Evolutionary conservation across 1,140 invertebrate species (phyloP).

Genomic region (Neocloeon triangulifer): DNA sequence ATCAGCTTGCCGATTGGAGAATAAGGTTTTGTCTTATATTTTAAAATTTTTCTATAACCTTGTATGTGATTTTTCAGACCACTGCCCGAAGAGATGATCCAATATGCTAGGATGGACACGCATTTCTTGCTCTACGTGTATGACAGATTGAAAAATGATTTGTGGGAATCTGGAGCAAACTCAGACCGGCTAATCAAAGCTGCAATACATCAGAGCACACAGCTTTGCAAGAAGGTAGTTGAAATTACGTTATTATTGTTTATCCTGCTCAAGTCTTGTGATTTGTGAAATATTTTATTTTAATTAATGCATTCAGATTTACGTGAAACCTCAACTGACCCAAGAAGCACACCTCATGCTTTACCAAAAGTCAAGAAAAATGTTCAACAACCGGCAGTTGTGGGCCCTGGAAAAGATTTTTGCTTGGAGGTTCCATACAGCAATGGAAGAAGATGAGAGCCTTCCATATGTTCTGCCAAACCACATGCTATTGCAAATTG

Average conservation of each 20-base stretch:
- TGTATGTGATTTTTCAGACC: slow-evolving; percentile 30
- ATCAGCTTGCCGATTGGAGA: slow-evolving; percentile 91
- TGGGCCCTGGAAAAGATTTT: slow-evolving; percentile 62
- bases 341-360: slow-evolving; percentile 51
- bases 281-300: slow-evolving; percentile 1
- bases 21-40: slow-evolving; percentile 40
- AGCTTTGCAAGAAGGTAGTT: slow-evolving; percentile 39
- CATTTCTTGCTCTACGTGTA: slow-evolving; percentile 91
- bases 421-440: slow-evolving; percentile 69
- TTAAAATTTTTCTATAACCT: background rate
- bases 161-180: slow-evolving; percentile 45
- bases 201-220: slow-evolving; percentile 44
- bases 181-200: slow-evolving; percentile 40
- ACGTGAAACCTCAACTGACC: slow-evolving; percentile 51
- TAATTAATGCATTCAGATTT: slow-evolving; percentile 29
- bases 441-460: slow-evolving; percentile 81
- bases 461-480: slow-evolving; percentile 78
- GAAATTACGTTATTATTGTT: background rate
- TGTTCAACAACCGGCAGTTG: slow-evolving; percentile 70
- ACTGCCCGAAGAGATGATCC: slow-evolving; percentile 54
- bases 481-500: slow-evolving; percentile 83
- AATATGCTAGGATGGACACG: slow-evolving; percentile 86
- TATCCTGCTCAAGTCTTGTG: background rate
- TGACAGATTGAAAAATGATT: slow-evolving; percentile 52
- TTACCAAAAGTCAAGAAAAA: slow-evolving; percentile 51